Evolutionary conservation across 2,113 vertebrate genomes (phyloP).

Genomic region (Thinocorus orbignyianus): DNA sequence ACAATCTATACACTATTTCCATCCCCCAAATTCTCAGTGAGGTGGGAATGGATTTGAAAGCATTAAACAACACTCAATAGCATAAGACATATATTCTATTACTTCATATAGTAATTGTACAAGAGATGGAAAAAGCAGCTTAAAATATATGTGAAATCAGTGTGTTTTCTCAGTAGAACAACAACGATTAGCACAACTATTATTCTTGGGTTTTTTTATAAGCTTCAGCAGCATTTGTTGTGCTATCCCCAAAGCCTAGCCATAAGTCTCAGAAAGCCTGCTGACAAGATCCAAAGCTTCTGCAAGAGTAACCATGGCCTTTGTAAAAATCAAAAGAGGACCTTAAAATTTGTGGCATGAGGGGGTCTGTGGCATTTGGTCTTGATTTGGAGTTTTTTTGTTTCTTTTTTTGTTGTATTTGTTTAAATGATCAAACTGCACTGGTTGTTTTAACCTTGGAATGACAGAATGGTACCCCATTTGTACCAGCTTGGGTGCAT

Average conservation of each 20-base stretch:
- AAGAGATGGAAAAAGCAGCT: background rate
- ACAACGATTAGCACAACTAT: background rate
- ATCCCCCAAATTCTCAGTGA: background rate
- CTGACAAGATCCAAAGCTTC: background rate
- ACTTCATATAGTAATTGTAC: background rate
- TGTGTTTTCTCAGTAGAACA: background rate
- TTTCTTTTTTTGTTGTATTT: background rate
- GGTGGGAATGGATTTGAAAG: background rate
- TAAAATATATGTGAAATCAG: background rate
- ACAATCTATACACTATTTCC: background rate
- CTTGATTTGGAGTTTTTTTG: background rate
- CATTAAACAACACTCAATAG: background rate
- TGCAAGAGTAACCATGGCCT: background rate
- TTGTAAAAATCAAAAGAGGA: background rate
- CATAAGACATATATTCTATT: background rate
- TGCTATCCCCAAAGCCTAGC: background rate
- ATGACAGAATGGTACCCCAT: fast-evolving
- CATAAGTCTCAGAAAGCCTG: background rate
- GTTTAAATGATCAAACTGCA: background rate
- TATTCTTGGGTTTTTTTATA: background rate
- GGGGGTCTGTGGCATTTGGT: fast-evolving
- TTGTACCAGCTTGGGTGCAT: background rate
- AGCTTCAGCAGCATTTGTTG: background rate
- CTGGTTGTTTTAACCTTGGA: background rate
- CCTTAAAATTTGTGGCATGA: background rate